Base-by-base conservation (phyloP, 2,888 invertebrate species). In the Trachelus troglodyta region DNA sequence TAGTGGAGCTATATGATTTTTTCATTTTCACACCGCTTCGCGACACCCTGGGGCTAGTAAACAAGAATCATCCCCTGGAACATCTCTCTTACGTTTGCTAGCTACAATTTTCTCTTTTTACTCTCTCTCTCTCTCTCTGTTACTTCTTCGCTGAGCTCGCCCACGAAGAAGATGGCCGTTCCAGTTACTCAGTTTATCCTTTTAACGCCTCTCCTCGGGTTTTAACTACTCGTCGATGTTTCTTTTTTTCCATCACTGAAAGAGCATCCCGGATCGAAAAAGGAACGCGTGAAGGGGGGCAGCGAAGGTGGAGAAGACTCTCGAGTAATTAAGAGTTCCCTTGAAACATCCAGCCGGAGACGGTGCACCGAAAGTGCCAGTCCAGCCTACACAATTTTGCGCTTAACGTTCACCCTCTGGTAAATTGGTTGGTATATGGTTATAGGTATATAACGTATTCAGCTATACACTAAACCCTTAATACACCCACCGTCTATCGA, bases 1-100 rank as follows among this genome's bases (percentile, higher is more conserved):
- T 56, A 6, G 40, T 23, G 40, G 6, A 23, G 23, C 1, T 56
- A 9, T 56, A 15, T 40, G 40, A 56, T 56, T 23, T 56, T 56
- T 56, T 56, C 40, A 56, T 56, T 56, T 56, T 12, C 31, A 71
- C 31, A 12, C 71, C 31, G 30, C 71, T 71, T 31, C 6, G 4
- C 71, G 31, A 71, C 31, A 71, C 31, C 71, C 33, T 4, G 12
- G 6, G 71, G 33, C 31, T 33, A 15, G 12, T 71, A 71, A 71
- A 15, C 31, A 33, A 15, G 71, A 15, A 71, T 0, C 71, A 33
- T 6, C 31, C 71, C 71, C 31, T 30, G 31, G 12, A 31, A 33
- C 71, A 31, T 30, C 31, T 73, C 73, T 69, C 69, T 69, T 37
- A 75, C 15, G 23, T 40, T 9, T 77, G 35, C 37, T 34, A 75